A percentile compares a stretch with the other conserved stretches of the same genome.
phyloP scores from a whole-genome alignment of 2,888 invertebrate species.

The Eristalis pertinax region DNA sequence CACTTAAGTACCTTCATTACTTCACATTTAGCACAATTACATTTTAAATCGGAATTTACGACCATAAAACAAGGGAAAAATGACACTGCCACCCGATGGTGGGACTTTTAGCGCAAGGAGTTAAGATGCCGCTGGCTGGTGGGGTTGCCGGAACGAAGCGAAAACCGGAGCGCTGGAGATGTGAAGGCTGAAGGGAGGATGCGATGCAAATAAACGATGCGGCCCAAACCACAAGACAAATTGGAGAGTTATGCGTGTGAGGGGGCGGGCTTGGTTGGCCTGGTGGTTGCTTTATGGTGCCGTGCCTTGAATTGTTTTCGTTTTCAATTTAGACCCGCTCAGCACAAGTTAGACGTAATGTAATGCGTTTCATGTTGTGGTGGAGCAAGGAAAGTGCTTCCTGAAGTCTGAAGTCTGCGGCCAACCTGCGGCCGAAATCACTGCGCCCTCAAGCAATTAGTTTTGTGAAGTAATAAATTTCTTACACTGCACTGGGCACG shows the following conservation, averaged over 20 bases:
- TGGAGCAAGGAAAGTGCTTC: neutral
- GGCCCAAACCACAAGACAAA: conserved; percentile 61
- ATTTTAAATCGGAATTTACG: conserved; percentile 72
- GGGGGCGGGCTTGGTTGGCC: conserved; percentile 1
- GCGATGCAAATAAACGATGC: conserved; percentile 63
- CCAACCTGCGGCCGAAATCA: conserved; percentile 34
- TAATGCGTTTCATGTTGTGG: conserved; percentile 20
- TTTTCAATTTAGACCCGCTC: conserved; percentile 55
- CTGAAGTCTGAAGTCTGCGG: neutral
- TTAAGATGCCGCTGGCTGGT: conserved; percentile 27
- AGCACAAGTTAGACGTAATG: conserved; percentile 32
- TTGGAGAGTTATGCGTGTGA: conserved; percentile 68
- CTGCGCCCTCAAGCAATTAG: conserved; percentile 35
- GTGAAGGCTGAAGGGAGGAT: conserved; percentile 47
- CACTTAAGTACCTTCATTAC: conserved; percentile 72
- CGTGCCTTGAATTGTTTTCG: conserved; percentile 60
- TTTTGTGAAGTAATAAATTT: conserved; percentile 22
- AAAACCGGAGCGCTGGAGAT: neutral
- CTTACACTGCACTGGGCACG: conserved; percentile 17
- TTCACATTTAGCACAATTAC: conserved; percentile 72
- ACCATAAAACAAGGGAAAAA: conserved; percentile 70
- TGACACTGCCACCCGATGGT: conserved; percentile 54
- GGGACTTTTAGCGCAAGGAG: conserved; percentile 43
- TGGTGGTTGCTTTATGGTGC: neutral
- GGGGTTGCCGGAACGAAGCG: neutral